These are phyloP conservation scores for Rhea americana DNA, from an alignment of 2,113 vertebrate genomes.

Conservation along the genomic window DNA sequence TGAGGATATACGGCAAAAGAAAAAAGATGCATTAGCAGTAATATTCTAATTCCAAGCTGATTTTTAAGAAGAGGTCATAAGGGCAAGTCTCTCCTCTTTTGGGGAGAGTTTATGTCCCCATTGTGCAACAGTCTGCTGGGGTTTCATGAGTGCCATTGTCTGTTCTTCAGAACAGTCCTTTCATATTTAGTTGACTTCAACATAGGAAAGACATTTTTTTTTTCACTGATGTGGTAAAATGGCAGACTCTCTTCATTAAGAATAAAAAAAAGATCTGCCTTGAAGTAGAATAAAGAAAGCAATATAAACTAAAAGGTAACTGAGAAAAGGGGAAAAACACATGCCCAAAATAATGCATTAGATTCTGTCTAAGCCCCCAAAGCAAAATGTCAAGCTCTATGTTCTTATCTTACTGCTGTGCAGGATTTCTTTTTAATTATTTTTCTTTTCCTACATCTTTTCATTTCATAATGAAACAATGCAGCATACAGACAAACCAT, in stretches of 20 bases:
- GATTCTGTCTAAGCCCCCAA: not conserved
- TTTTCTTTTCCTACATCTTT: constrained; percentile 2
- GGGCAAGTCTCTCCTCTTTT: not conserved
- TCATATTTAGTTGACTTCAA: not conserved
- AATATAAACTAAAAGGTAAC: not conserved
- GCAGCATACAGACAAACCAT: constrained; percentile 44
- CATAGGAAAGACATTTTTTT: not conserved
- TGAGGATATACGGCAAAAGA: not conserved
- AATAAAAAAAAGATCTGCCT: not conserved
- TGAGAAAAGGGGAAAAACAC: not conserved
- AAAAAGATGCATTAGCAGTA: not conserved
- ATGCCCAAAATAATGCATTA: not conserved
- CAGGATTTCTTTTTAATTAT: not conserved
- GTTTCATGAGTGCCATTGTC: not conserved
- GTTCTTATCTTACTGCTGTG: constrained; percentile 8
- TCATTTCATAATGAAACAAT: constrained; percentile 3
- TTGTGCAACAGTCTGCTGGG: not conserved
- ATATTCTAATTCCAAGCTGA: not conserved
- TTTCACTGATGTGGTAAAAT: not conserved
- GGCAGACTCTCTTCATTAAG: not conserved
- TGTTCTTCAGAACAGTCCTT: not conserved
- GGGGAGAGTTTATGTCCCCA: not conserved
- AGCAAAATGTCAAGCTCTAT: constrained; percentile 1
- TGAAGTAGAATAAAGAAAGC: constrained; percentile 18
- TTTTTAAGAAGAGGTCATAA: not conserved